Conservation (phyloP, 2,113 vertebrate species). For the Sula dactylatra region DNA sequence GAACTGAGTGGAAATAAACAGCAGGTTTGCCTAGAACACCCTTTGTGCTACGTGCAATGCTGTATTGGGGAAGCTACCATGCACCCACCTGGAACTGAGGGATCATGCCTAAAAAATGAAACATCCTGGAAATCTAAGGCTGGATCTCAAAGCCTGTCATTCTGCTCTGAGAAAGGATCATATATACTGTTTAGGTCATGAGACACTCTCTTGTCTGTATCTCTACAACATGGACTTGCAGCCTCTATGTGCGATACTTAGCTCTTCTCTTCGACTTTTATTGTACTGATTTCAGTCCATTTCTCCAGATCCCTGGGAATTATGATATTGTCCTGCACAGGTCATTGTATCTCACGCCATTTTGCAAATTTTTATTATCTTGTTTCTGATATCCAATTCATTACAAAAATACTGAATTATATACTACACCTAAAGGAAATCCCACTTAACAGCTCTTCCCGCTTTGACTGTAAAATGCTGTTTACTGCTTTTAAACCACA, state of each 20-base stretch:
- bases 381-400: neutral
- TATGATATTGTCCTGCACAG: neutral
- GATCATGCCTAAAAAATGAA: neutral
- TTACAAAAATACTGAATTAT: neutral
- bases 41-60: neutral
- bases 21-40: neutral
- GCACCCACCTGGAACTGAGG: neutral
- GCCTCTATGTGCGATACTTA: accelerated
- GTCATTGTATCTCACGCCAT: neutral
- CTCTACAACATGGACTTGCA: neutral
- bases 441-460: neutral
- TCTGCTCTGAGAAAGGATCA: neutral
- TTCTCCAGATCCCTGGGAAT: neutral
- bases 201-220: neutral
- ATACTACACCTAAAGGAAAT: neutral
- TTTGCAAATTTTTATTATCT: neutral
- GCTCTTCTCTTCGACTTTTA: neutral
- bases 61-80: neutral
- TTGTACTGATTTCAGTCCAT: neutral
- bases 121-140: neutral
- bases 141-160: neutral
- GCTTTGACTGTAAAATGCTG: neutral
- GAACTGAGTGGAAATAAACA: neutral
- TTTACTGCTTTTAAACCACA: neutral
- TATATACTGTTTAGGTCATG: accelerated